Conservation (phyloP, 2,113 vertebrate genomes). For the Pholis gunnellus region DNA sequence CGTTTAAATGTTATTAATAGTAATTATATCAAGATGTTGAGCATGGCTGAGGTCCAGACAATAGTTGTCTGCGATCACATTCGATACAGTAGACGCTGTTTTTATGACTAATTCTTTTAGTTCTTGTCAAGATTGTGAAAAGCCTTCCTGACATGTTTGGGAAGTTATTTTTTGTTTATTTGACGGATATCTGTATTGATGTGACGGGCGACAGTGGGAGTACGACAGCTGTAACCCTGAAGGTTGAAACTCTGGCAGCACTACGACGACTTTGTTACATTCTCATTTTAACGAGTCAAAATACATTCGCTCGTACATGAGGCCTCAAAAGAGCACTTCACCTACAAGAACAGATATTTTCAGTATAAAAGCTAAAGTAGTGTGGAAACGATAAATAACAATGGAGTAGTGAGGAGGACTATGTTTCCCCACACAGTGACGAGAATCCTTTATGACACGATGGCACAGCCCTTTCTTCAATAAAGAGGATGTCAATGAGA, state of each 20-base stretch:
- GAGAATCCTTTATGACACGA: background rate
- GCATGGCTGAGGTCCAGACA: background rate
- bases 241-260: conserved; percentile 25
- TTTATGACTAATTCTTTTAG: background rate
- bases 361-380: background rate
- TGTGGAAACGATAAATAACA: background rate
- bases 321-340: background rate
- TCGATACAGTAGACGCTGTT: background rate
- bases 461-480: background rate
- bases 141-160: background rate
- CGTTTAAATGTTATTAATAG: background rate
- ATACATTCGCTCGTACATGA: background rate
- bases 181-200: conserved; percentile 1
- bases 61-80: background rate
- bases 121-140: background rate
- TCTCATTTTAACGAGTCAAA: background rate
- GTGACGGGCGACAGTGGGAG: background rate
- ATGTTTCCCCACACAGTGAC: background rate
- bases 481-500: conserved; percentile 1
- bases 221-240: conserved; percentile 25
- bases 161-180: conserved; percentile 1
- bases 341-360: background rate
- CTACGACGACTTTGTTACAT: background rate
- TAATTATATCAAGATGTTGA: background rate
- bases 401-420: background rate